A percentile compares a stretch with the other conserved stretches of the same genome.
Conservation (phyloP, 2,888 invertebrate genomes). For the Drosophila tripunctata region DNA sequence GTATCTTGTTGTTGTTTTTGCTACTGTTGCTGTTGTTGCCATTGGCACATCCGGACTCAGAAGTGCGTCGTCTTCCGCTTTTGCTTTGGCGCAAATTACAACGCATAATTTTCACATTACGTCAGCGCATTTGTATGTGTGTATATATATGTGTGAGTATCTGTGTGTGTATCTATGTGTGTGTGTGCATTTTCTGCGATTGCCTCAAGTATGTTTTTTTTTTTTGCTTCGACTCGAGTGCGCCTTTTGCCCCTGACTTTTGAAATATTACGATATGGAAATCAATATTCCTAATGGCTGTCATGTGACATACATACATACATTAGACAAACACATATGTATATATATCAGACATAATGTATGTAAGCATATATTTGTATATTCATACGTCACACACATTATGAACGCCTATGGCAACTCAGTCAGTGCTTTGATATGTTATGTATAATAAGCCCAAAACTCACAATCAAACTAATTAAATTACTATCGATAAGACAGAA, state of each 20-base stretch:
- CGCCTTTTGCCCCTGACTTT: constrained; percentile 42
- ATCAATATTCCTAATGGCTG: constrained; percentile 76
- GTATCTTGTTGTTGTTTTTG: constrained; percentile 39
- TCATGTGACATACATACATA: constrained; percentile 49
- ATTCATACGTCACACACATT: neutral
- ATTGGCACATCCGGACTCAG: constrained; percentile 55
- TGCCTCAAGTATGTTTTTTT: constrained; percentile 27
- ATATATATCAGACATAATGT: neutral
- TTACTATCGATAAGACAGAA: constrained; percentile 24
- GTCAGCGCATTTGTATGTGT: constrained; percentile 50
- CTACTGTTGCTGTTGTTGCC: constrained; percentile 27
- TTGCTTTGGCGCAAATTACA: constrained; percentile 76
- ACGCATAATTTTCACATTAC: constrained; percentile 81
- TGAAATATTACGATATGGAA: constrained; percentile 70
- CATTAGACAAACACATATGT: constrained; percentile 3
- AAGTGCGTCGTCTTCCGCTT: constrained; percentile 76
- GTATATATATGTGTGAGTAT: constrained; percentile 7
- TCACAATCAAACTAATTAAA: constrained; percentile 54
- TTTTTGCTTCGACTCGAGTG: constrained; percentile 7
- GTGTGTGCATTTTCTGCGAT: constrained; percentile 30
- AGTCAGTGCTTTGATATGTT: neutral
- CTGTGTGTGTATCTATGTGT: neutral
- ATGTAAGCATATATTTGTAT: neutral
- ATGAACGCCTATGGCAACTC: neutral
- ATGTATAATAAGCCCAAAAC: constrained; percentile 15